A percentile compares a stretch with the other conserved stretches of the same genome.
These are phyloP conservation scores for Thaleichthys pacificus DNA, from an alignment of 2,797 vertebrate genomes.

Conservation along the genomic window DNA sequence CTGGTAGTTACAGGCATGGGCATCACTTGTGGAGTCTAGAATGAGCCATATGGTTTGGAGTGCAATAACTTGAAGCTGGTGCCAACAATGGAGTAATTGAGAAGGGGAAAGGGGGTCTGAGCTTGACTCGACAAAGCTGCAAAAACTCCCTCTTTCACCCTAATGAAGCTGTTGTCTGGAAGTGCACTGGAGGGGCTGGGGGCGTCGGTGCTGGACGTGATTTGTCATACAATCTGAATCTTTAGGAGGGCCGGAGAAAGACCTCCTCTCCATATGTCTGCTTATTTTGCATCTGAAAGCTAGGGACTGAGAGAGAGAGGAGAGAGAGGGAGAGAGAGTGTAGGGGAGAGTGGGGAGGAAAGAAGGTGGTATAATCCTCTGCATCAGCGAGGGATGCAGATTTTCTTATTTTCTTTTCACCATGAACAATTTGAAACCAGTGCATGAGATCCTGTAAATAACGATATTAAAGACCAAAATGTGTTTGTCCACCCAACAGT, in stretches of 20 bases:
- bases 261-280: conserved; percentile 89
- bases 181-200: conserved; percentile 46
- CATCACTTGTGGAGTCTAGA: conserved; percentile 62
- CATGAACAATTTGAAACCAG: not conserved
- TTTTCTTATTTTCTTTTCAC: conserved; percentile 27
- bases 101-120: conserved; percentile 79
- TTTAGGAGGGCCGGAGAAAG: conserved; percentile 82
- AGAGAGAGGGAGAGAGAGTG: conserved; percentile 12
- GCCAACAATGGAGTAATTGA: conserved; percentile 83
- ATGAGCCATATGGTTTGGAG: conserved; percentile 81
- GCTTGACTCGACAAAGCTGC: conserved; percentile 80
- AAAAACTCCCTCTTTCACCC: conserved; percentile 85
- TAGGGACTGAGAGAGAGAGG: conserved; percentile 50
- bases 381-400: conserved; percentile 40
- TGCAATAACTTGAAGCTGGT: conserved; percentile 77
- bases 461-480: conserved; percentile 8
- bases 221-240: conserved; percentile 94
- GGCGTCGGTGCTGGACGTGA: conserved; percentile 80
- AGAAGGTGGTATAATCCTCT: conserved; percentile 22
- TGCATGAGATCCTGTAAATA: conserved; percentile 2
- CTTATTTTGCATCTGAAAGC: conserved; percentile 89
- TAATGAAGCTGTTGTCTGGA: conserved; percentile 93
- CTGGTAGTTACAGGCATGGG: conserved; percentile 18
- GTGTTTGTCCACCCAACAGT: not conserved
- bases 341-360: conserved; percentile 13